phyloP scores from a whole-genome alignment of 2,888 invertebrate species.

The Himalopsyche tibetana region DNA sequence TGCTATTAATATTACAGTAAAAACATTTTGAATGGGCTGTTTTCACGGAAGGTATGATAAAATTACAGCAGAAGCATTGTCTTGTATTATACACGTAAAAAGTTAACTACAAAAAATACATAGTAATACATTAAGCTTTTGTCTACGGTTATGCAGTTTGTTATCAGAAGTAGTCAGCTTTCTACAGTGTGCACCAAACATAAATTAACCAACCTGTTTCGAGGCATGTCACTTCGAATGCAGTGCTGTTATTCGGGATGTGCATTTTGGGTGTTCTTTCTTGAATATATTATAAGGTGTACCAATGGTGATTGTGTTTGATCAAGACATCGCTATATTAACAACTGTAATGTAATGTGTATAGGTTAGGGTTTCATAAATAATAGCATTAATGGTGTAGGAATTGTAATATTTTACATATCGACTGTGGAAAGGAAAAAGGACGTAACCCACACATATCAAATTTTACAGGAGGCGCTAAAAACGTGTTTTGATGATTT shows the following conservation, averaged over 20 bases:
- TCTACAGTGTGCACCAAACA: constrained; percentile 20
- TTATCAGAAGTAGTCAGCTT: background rate
- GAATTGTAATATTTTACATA: too few species aligned
- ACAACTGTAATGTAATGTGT: constrained; percentile 40
- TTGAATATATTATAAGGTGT: constrained; percentile 11
- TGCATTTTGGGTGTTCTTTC: constrained; percentile 51
- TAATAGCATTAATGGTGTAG: background rate
- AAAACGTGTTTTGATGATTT: too few species aligned
- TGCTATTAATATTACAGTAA: too few species aligned
- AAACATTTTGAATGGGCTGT: too few species aligned
- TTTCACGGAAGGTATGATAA: too few species aligned
- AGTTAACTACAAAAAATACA: too few species aligned
- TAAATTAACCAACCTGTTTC: constrained; percentile 63
- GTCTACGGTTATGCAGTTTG: background rate
- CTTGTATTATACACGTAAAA: too few species aligned
- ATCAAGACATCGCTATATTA: constrained; percentile 46
- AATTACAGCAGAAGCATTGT: too few species aligned
- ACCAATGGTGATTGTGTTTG: constrained; percentile 39
- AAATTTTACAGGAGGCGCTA: too few species aligned
- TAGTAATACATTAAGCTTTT: background rate
- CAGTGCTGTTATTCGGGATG: constrained; percentile 49
- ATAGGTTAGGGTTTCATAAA: background rate
- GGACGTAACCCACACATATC: too few species aligned
- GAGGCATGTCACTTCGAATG: constrained; percentile 59
- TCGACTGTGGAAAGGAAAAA: too few species aligned